Conservation (phyloP, 2,888 invertebrate genomes). For the Scaptomyza flava region DNA sequence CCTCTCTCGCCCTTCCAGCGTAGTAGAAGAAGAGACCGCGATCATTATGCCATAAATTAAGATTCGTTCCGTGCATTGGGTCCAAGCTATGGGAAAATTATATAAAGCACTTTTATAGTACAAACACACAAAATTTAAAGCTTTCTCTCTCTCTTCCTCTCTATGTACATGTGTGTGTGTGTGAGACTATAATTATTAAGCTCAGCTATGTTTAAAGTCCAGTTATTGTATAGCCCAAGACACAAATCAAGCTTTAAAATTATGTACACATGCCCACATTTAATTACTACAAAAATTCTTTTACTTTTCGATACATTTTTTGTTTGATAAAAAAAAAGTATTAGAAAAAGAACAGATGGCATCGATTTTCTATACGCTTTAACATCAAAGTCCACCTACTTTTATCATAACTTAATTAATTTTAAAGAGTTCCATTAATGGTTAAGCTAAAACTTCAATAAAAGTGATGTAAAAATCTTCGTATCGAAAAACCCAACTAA, state of each 20-base stretch:
- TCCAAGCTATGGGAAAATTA: conserved; percentile 70
- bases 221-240: conserved; percentile 57
- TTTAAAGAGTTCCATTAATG: too few species aligned
- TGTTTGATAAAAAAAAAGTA: background rate
- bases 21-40: conserved; percentile 42
- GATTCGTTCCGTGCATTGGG: conserved; percentile 71
- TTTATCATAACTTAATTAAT: too few species aligned
- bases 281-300: background rate
- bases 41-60: conserved; percentile 80
- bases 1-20: background rate
- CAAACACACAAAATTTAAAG: conserved; percentile 32
- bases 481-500: too few species aligned
- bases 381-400: background rate
- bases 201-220: conserved; percentile 65
- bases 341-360: background rate
- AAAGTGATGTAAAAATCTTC: too few species aligned
- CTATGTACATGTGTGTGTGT: conserved; percentile 9
- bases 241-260: conserved; percentile 44
- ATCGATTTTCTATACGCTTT: background rate
- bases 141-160: conserved; percentile 25
- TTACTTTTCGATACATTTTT: conserved; percentile 37
- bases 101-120: conserved; percentile 67
- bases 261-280: conserved; percentile 20
- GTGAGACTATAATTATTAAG: conserved; percentile 68
- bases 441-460: too few species aligned